Evolutionary conservation across 2,797 vertebrate species (phyloP).

Genomic region (Setipinna tenuifilis): DNA sequence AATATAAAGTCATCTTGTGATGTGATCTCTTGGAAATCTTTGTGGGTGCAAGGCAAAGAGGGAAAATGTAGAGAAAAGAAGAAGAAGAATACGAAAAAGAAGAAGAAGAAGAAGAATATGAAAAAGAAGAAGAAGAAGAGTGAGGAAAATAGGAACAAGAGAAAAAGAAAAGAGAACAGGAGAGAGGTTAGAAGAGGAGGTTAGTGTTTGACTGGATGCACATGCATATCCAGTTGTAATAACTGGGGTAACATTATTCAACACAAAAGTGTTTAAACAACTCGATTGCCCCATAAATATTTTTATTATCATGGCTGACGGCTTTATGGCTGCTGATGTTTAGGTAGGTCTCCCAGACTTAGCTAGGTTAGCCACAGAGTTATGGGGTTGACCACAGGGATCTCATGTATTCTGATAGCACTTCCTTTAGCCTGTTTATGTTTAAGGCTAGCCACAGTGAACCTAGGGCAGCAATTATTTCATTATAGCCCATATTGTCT

Average conservation of each 20-base stretch:
- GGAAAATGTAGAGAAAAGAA: constrained; percentile 3
- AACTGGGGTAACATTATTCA: not conserved
- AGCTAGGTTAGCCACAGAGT: not conserved
- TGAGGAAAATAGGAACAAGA: no score
- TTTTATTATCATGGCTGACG: not conserved
- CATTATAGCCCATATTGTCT: not conserved
- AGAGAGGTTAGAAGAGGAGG: not conserved
- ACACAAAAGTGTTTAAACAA: not conserved
- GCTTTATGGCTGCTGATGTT: not conserved
- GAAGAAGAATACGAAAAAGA: no score
- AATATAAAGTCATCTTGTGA: not conserved
- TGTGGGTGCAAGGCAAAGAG: not conserved
- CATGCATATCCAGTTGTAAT: not conserved
- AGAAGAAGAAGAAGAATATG: constrained; percentile 18
- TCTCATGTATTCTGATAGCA: not conserved
- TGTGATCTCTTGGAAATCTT: not conserved
- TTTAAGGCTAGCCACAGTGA: constrained; percentile 3
- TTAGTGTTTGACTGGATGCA: not conserved
- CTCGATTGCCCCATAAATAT: not conserved
- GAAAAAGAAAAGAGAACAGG: not conserved
- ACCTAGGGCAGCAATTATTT: not conserved
- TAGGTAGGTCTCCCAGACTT: not conserved
- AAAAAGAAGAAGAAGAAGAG: not conserved
- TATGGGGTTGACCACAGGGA: not conserved
- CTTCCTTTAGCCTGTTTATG: not conserved